phyloP scores from a whole-genome alignment of 2,888 invertebrate species.

The Cantharis lateralis region DNA sequence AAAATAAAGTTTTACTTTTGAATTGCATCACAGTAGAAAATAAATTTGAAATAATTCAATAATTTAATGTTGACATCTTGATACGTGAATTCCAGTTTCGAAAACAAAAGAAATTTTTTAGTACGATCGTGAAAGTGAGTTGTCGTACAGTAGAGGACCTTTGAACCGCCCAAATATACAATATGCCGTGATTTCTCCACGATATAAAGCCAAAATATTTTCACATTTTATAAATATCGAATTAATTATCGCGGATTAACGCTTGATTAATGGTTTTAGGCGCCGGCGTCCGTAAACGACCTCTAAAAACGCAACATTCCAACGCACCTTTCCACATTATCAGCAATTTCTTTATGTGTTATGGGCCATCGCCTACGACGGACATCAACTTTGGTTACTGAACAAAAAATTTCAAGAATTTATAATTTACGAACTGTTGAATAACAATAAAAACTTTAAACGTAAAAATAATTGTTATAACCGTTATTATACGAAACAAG shows the following conservation, averaged over 20 bases:
- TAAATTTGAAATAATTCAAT: not conserved
- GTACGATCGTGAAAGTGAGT: not conserved
- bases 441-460: constrained; percentile 11
- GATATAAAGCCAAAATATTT: not conserved
- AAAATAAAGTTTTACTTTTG: not conserved
- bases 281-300: constrained; percentile 20
- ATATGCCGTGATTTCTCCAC: not conserved
- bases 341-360: not conserved
- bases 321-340: not conserved
- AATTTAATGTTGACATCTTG: not conserved
- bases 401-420: not conserved
- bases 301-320: constrained; percentile 22
- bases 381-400: not conserved
- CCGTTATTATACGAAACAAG: constrained; percentile 25
- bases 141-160: not conserved
- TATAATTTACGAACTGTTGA: not conserved
- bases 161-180: not conserved
- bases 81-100: not conserved
- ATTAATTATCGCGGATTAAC: not conserved
- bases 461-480: constrained; percentile 26
- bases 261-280: constrained; percentile 10
- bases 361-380: not conserved
- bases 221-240: not conserved
- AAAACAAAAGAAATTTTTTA: not conserved
- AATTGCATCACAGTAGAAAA: not conserved